Base-by-base conservation (phyloP, 2,113 vertebrate species). In the Amphiprion ocellaris region DNA sequence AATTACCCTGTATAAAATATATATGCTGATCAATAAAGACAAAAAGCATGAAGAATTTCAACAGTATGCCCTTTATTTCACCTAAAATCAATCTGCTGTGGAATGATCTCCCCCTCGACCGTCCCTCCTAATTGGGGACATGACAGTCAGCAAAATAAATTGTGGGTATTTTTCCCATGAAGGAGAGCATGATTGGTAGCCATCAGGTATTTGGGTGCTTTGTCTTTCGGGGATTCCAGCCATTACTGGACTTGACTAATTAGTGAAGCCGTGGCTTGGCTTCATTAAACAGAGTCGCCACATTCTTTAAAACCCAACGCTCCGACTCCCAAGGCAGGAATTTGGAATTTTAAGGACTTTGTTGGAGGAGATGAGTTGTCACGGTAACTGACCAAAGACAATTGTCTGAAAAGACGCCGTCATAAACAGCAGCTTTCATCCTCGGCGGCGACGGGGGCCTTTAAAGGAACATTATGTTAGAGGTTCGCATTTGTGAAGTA, bases 161-260 rank as follows among this genome's bases (percentile, higher is more conserved):
- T 68, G 49, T 14, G 39, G 50, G 37, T 83, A 84, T 85, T 87
- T 92, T 92, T 92, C 91, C 88, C 92, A 93, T 92, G 90, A 84
- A 80, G 63, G 23, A 61, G 80, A 86, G 62, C 65, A 47, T 67
- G 86, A 84, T 84, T 91, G 84, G 86, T 82, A 83, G 82, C 82
- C 66, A 88, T 78, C 88, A 93, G 90, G 89, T 92, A 91, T 88
- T 91, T 89, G 85, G 80, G 60, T 50, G 82, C 87, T 89, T 85
- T 92, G 85, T 82, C 62, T 59, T 41, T 82, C 23, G 75, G 30
- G 83, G 62, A 90, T 89, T 82, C 85, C 81, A 55, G 77, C 82
- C 88, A 91, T 91, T 84, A 86, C 76, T 88, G 88, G 87, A 77
- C 71, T 84, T 67, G 87, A 84, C 85, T 92, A 91, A 94, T 94